phyloP scores from a whole-genome alignment of 2,113 vertebrate genomes.

The Sphyrna mokarran region DNA sequence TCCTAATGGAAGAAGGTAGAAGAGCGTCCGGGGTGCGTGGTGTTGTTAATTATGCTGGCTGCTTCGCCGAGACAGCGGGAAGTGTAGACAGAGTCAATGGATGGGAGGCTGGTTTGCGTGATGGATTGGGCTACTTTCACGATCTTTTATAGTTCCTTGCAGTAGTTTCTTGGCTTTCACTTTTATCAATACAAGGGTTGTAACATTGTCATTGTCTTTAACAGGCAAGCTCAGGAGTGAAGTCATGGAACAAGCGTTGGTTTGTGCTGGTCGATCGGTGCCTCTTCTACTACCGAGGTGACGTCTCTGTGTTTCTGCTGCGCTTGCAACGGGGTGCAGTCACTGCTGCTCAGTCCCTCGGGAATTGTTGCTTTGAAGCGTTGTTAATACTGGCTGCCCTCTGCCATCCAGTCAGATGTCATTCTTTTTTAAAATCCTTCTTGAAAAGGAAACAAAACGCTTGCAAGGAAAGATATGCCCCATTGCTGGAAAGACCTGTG shows the following conservation, averaged over 20 bases:
- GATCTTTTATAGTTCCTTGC: too few species aligned
- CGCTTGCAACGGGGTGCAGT: not conserved
- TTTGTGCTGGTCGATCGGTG: constrained; percentile 88
- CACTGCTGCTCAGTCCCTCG: not conserved
- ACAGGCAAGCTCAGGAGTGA: constrained; percentile 89
- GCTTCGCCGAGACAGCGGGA: too few species aligned
- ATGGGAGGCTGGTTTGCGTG: too few species aligned
- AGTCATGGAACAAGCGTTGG: constrained; percentile 95
- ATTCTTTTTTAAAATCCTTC: not conserved
- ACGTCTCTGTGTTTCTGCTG: not conserved
- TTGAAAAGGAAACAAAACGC: not conserved
- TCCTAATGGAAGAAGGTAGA: too few species aligned
- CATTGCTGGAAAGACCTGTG: not conserved
- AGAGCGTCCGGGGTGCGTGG: too few species aligned
- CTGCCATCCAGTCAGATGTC: not conserved
- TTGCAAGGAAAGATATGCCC: not conserved
- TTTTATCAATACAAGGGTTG: not conserved
- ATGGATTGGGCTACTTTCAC: too few species aligned
- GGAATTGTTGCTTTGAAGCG: not conserved
- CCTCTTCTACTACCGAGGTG: constrained; percentile 97
- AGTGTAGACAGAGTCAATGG: too few species aligned
- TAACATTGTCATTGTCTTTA: not conserved
- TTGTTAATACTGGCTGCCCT: not conserved
- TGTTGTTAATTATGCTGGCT: too few species aligned
- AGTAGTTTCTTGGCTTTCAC: not conserved